These are phyloP conservation scores for Theonella swinhoei DNA, from an alignment of 37 sponge, comb jelly and placozoan species.

Conservation along the genomic window DNA sequence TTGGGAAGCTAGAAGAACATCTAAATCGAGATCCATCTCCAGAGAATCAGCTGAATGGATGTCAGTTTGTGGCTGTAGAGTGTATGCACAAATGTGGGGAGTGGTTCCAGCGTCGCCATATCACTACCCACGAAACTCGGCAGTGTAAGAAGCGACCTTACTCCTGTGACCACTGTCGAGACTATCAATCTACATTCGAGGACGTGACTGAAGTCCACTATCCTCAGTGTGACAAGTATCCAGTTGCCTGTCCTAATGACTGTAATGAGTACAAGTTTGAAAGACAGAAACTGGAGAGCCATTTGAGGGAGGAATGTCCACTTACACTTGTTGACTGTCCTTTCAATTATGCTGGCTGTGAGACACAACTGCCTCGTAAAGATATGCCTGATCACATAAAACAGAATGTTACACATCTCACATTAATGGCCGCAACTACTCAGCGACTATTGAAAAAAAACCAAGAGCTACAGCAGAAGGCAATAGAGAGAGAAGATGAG, in stretches of 20 bases:
- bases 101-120: not conserved
- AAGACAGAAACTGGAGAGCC: not conserved
- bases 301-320: slow-evolving; percentile 15
- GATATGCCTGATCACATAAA: slow-evolving; percentile 2
- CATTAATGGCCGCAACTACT: slow-evolving; percentile 17
- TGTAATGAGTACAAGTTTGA: not conserved
- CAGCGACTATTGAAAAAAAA: slow-evolving; percentile 3
- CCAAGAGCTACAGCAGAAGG: not conserved
- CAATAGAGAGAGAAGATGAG: too few relatives aligned
- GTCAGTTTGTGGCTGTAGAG: not conserved
- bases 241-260: slow-evolving; percentile 24
- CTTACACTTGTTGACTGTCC: slow-evolving; percentile 10
- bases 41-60: not conserved
- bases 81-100: slow-evolving; percentile 3
- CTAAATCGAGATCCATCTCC: slow-evolving; percentile 1
- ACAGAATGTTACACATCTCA: slow-evolving; percentile 1
- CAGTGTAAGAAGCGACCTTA: slow-evolving; percentile 17
- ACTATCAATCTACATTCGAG: slow-evolving; percentile 10
- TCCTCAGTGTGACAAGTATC: not conserved
- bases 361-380: slow-evolving; percentile 1
- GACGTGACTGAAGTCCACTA: slow-evolving; percentile 47
- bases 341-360: slow-evolving; percentile 22
- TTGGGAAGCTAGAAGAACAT: slow-evolving; percentile 9
- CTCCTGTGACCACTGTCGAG: slow-evolving; percentile 17
- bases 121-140: not conserved